phyloP scores from a whole-genome alignment of 2,797 vertebrate genomes.

The Malurus splendens region DNA sequence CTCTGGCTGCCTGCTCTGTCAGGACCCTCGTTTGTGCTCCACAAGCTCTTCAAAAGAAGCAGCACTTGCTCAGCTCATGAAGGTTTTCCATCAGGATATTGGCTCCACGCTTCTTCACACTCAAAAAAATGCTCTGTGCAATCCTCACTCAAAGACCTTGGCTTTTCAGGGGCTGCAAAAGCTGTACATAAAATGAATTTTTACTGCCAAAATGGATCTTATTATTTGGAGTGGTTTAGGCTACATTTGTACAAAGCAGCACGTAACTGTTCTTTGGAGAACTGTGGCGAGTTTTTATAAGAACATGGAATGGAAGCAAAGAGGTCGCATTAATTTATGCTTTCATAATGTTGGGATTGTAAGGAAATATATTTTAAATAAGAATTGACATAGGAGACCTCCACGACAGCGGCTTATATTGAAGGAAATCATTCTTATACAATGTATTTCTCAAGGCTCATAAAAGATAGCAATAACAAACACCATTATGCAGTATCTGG shows the following conservation, averaged over 20 bases:
- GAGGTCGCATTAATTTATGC: conserved; percentile 29
- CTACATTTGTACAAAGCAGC: conserved; percentile 5
- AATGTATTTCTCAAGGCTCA: conserved; percentile 49
- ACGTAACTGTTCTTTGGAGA: conserved; percentile 38
- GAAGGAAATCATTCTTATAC: conserved; percentile 33
- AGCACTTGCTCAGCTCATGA: not conserved
- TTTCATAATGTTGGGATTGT: conserved; percentile 19
- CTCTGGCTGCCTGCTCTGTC: not conserved
- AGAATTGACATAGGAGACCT: conserved; percentile 54
- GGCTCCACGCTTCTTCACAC: not conserved
- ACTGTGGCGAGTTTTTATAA: not conserved
- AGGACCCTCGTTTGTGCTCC: not conserved
- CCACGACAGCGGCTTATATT: conserved; percentile 47
- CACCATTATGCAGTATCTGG: conserved; percentile 43
- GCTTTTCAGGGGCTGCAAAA: conserved; percentile 13
- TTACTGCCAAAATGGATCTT: conserved; percentile 28
- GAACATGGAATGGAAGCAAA: conserved; percentile 19
- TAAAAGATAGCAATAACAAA: conserved; percentile 53
- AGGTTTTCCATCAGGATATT: not conserved
- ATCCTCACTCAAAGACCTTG: not conserved
- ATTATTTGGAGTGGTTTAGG: conserved; percentile 22
- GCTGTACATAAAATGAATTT: conserved; percentile 28
- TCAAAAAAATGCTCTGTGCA: not conserved
- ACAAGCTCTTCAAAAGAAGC: not conserved
- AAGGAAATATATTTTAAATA: conserved; percentile 61